These are phyloP conservation scores for Halcyon senegalensis DNA, from an alignment of 2,113 vertebrate species.

Conservation along the genomic window DNA sequence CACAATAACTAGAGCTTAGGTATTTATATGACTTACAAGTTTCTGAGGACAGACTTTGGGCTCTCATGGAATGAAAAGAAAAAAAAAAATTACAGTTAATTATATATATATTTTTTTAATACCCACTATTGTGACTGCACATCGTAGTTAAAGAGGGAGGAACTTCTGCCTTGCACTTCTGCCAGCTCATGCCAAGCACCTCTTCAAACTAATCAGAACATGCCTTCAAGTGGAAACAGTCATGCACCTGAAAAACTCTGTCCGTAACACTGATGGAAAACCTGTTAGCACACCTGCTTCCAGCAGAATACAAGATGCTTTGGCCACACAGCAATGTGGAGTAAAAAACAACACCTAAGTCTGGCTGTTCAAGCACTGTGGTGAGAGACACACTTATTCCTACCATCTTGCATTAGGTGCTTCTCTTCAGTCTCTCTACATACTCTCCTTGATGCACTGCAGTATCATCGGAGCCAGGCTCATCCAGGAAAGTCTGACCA, in stretches of 20 bases:
- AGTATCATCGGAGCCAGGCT: background rate
- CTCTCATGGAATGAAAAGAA: background rate
- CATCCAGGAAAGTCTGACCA: background rate
- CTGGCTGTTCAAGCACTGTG: background rate
- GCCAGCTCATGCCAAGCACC: background rate
- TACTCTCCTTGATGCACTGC: background rate
- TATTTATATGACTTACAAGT: background rate
- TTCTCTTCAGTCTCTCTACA: background rate
- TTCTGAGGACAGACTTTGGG: background rate
- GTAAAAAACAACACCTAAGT: background rate
- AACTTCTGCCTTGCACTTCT: background rate
- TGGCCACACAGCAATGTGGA: background rate
- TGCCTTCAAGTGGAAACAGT: background rate
- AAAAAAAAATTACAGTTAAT: background rate
- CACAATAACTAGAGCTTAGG: background rate
- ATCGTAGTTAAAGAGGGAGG: background rate
- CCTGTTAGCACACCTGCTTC: background rate
- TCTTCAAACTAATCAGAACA: background rate
- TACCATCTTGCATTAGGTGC: background rate
- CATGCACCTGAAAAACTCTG: background rate
- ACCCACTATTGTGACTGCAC: background rate
- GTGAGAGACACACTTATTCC: background rate
- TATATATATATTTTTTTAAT: background rate
- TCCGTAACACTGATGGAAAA: background rate
- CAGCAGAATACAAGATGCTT: background rate